phyloP scores from a whole-genome alignment of 2,113 vertebrate genomes.

The Chaetodon auriga region DNA sequence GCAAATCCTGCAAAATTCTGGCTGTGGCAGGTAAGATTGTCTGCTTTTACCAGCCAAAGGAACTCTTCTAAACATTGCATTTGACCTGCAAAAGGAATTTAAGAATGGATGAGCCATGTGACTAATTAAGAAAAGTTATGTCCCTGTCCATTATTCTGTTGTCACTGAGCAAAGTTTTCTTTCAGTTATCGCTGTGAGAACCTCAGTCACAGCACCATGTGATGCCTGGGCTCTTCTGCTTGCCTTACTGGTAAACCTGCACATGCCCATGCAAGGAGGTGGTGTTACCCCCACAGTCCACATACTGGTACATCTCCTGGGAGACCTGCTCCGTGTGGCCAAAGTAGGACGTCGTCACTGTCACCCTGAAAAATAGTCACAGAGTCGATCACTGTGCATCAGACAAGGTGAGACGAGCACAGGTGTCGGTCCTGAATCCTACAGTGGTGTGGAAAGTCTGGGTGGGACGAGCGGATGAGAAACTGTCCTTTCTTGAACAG shows the following conservation, averaged over 20 bases:
- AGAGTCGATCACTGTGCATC: neutral
- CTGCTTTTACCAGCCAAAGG: neutral
- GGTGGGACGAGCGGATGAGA: neutral
- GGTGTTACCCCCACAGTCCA: constrained; percentile 95
- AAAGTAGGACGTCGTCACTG: constrained; percentile 93
- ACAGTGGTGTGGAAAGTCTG: neutral
- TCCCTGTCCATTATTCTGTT: neutral
- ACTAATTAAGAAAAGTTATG: constrained; percentile 22
- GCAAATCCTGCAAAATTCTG: neutral
- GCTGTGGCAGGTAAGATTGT: neutral
- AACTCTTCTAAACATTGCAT: neutral
- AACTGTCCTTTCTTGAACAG: neutral
- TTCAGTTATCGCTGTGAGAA: neutral
- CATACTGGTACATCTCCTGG: constrained; percentile 95
- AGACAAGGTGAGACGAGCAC: neutral
- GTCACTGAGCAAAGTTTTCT: constrained; percentile 9
- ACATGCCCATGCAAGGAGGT: constrained; percentile 88
- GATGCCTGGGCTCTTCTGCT: neutral
- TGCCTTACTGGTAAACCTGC: constrained; percentile 65
- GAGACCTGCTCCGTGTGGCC: constrained; percentile 94
- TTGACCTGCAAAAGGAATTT: neutral
- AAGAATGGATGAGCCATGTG: constrained; percentile 39
- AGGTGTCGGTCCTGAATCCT: neutral
- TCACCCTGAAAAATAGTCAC: constrained; percentile 84
- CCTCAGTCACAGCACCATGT: neutral